phyloP scores from a whole-genome alignment of 1,140 invertebrate genomes.

The Ips typographus region DNA sequence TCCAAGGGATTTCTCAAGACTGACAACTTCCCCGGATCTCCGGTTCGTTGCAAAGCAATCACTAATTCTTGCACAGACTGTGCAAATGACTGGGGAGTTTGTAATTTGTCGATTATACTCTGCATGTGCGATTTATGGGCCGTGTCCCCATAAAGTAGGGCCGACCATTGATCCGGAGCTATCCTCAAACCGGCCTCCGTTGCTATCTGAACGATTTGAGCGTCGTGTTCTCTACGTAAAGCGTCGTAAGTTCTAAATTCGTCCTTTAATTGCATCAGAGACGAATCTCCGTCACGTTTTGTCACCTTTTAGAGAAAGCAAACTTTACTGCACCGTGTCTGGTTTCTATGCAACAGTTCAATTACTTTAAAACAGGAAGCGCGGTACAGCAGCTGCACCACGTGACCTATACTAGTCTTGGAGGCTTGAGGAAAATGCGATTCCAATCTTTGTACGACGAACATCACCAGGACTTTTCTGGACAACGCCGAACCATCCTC shows the following conservation, averaged over 20 bases:
- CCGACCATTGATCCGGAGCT: constrained; percentile 98
- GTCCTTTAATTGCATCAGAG: constrained; percentile 97
- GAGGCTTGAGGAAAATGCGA: constrained; percentile 96
- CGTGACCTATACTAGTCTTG: constrained; percentile 98
- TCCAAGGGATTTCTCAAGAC: constrained; percentile 78
- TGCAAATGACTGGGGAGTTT: constrained; percentile 88
- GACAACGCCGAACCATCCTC: constrained; percentile 97
- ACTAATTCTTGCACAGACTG: constrained; percentile 90
- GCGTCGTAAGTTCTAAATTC: constrained; percentile 95
- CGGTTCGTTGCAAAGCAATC: constrained; percentile 87
- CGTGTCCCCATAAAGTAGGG: constrained; percentile 92
- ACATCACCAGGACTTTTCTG: constrained; percentile 97
- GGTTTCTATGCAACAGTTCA: neutral
- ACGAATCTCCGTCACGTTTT: constrained; percentile 96
- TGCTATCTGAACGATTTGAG: constrained; percentile 97
- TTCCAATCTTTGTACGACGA: constrained; percentile 94
- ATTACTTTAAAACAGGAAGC: constrained; percentile 96
- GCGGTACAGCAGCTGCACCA: constrained; percentile 95
- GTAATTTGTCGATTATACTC: constrained; percentile 93
- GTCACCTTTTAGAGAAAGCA: constrained; percentile 68
- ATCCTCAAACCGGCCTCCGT: constrained; percentile 96
- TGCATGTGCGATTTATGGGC: constrained; percentile 98
- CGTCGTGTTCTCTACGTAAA: constrained; percentile 92
- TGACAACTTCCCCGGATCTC: constrained; percentile 83
- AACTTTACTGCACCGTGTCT: neutral